These are phyloP conservation scores for Alviniconcha strummeri DNA, from an alignment of 2,888 invertebrate species.

Conservation along the genomic window DNA sequence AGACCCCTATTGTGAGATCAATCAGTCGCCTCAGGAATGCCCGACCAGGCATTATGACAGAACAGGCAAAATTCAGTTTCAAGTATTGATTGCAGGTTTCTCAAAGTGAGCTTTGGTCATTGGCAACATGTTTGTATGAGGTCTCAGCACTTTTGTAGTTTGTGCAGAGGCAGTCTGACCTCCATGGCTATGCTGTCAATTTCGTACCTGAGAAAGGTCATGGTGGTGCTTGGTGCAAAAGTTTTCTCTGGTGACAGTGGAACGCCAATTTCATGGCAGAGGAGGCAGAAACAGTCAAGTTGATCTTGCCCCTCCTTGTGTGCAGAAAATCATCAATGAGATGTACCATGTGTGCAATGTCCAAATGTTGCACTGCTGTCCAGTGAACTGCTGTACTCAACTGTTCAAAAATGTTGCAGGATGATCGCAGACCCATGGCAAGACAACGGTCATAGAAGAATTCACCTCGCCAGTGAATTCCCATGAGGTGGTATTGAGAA, in stretches of 20 bases:
- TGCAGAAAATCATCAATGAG: too few species aligned
- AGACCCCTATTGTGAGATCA: too few species aligned
- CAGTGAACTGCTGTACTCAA: conserved; percentile 4
- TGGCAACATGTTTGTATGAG: too few species aligned
- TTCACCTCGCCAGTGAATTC: neutral
- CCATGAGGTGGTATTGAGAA: neutral
- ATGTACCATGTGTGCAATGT: neutral
- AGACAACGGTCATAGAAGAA: conserved; percentile 3
- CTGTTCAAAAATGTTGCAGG: neutral
- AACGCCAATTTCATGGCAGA: neutral
- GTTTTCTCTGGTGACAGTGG: conserved; percentile 7
- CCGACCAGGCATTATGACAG: neutral
- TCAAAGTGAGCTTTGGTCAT: too few species aligned
- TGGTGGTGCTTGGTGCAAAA: neutral
- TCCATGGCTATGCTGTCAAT: neutral
- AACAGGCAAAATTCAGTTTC: neutral
- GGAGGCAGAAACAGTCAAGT: too few species aligned
- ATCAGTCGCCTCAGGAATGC: too few species aligned
- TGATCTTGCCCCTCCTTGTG: too few species aligned
- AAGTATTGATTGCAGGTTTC: too few species aligned
- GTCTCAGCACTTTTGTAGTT: neutral
- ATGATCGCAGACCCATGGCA: conserved; percentile 4
- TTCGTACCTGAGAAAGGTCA: neutral
- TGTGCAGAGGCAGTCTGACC: neutral
- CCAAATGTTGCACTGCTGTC: neutral